phyloP scores from a whole-genome alignment of 2,113 vertebrate genomes.

The Pandion haliaetus region DNA sequence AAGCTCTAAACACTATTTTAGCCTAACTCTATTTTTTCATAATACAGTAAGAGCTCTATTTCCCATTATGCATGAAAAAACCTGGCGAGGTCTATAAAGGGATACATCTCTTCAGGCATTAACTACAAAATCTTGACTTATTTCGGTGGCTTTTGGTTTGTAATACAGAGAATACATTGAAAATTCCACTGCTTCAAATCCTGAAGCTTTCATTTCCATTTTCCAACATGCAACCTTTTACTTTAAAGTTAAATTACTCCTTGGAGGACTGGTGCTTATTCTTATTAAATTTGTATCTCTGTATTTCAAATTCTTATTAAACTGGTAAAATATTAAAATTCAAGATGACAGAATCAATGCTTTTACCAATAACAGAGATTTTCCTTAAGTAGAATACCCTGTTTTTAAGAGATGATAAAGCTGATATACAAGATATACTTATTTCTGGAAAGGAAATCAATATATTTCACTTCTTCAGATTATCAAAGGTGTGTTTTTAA shows the following conservation, averaged over 20 bases:
- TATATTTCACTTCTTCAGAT: neutral
- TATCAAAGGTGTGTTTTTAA: neutral
- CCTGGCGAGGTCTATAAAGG: neutral
- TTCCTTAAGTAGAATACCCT: neutral
- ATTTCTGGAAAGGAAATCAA: too few relatives aligned
- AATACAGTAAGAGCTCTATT: neutral
- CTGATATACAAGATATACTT: neutral
- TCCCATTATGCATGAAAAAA: neutral
- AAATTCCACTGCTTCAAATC: neutral
- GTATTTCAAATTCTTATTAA: too few relatives aligned
- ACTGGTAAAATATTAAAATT: neutral
- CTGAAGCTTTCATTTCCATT: neutral
- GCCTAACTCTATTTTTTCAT: neutral
- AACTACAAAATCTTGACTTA: neutral
- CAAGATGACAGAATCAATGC: neutral
- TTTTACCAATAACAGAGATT: neutral
- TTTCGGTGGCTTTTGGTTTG: neutral
- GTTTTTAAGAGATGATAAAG: neutral
- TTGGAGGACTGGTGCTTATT: neutral
- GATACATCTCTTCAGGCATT: neutral
- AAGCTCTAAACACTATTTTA: neutral
- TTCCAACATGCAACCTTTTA: neutral
- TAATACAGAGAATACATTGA: neutral
- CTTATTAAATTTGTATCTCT: too few relatives aligned
- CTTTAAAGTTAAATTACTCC: neutral